phyloP scores from a whole-genome alignment of 2,797 vertebrate genomes.

The Heliangelus exortis region DNA sequence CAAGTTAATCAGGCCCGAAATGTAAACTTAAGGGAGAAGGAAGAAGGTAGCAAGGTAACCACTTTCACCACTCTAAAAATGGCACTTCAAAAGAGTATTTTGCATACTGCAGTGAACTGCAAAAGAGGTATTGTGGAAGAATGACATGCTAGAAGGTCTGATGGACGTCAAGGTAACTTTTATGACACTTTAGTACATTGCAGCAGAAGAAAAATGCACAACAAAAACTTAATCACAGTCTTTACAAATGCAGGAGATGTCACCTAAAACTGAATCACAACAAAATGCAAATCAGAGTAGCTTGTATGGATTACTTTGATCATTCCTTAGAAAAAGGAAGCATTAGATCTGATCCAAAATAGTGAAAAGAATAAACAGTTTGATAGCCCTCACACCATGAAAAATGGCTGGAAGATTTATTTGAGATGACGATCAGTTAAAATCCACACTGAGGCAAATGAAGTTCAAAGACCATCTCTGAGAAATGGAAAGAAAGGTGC shows the following conservation, averaged over 20 bases:
- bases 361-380: not conserved
- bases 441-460: not conserved
- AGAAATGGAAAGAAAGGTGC: not conserved
- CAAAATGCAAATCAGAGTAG: slow-evolving; percentile 52
- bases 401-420: not conserved
- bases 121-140: not conserved
- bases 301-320: not conserved
- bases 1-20: not conserved
- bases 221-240: slow-evolving; percentile 30
- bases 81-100: slow-evolving; percentile 27
- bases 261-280: slow-evolving; percentile 41
- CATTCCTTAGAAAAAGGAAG: not conserved
- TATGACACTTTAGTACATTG: slow-evolving; percentile 5
- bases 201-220: not conserved
- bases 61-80: not conserved
- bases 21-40: not conserved
- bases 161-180: slow-evolving; percentile 35
- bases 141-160: not conserved
- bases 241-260: slow-evolving; percentile 46
- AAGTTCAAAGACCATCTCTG: not conserved
- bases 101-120: not conserved
- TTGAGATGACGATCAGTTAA: not conserved
- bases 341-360: not conserved
- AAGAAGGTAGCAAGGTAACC: slow-evolving; percentile 1
- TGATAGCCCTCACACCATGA: not conserved